phyloP scores from a whole-genome alignment of 2,797 vertebrate genomes.

The Lycodopsis pacificus region DNA sequence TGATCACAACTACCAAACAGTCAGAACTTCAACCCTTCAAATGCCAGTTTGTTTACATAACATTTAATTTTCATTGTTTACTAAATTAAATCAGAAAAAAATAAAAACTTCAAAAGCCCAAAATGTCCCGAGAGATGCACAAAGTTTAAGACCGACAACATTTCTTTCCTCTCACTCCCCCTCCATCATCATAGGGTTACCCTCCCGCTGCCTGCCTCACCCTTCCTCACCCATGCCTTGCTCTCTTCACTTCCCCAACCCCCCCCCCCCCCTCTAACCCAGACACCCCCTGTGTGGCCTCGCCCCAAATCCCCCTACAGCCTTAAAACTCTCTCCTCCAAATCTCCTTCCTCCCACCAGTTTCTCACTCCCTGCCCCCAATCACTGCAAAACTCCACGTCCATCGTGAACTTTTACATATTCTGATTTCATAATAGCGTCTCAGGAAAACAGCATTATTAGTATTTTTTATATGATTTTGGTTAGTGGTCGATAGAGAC shows the following conservation, averaged over 20 bases:
- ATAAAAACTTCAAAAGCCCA: not conserved
- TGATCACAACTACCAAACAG: not conserved
- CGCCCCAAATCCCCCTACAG: slow-evolving; percentile 58
- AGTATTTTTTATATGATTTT: not conserved
- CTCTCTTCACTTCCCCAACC: slow-evolving; percentile 1
- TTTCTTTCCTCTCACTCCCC: not conserved
- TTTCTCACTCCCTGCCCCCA: not conserved
- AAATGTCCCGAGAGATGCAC: not conserved
- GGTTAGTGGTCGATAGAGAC: not conserved
- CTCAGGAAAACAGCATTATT: not conserved
- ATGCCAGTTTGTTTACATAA: not conserved
- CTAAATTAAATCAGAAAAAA: not conserved
- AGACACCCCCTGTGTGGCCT: slow-evolving; percentile 72
- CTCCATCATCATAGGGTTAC: not conserved
- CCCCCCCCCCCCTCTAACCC: slow-evolving; percentile 39
- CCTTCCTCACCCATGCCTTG: slow-evolving; percentile 7
- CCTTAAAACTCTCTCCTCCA: slow-evolving; percentile 52
- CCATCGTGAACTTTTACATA: not conserved
- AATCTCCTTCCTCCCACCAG: slow-evolving; percentile 36
- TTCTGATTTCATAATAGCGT: too few relatives aligned
- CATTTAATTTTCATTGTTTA: too few relatives aligned
- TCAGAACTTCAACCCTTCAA: not conserved
- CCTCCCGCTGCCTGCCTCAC: not conserved
- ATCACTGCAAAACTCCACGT: not conserved
- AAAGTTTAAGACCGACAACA: not conserved